Evolutionary conservation across 2,113 vertebrate species (phyloP), one percentile per base, ranked within the genome.

Genomic region (Lampris megalopsis): DNA sequence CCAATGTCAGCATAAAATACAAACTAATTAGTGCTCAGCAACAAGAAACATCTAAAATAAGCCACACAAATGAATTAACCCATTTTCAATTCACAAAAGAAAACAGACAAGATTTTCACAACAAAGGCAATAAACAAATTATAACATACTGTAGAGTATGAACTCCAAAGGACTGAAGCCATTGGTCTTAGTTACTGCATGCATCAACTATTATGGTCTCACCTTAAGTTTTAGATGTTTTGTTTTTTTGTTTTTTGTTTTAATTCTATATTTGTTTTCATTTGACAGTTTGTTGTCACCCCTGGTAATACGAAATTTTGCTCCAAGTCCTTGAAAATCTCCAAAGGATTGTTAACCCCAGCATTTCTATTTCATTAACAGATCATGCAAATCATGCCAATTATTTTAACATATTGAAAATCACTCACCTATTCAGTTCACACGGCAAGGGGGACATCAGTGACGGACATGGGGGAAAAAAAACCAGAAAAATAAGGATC

Each of bases 351-450:
- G 53, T n/a, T 5, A 56, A 13, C 5, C 2, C 53, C 10, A 5
- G 24, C 5, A 42, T n/a, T 38, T 7, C 24, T 2, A 6, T 53
- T 41, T 54, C 3, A 59, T 59, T 54, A 41, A 49, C 3, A 75
- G 11, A 53, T 24, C 24, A 24, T 24, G 24, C 24, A 24, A 24
- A 24, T 24, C 24, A 24, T 10, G 13, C 37, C 7, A 68, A 13
- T 37, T 52, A 13, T 56, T 7, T 6, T 1, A 43, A 62, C n/a
- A 5, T 2, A 73, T 72, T 35, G 10, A 47, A 64, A 59, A 60
- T 74, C 53, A 93, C 92, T 94, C 85, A 94, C 93, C 93, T 94
- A 52, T 56, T 77, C 9, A 62, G 68, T 6, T 53, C 66, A 45
- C 47, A 36, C 0, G 13, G 9, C 63, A 68, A 56, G 5, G 41